A percentile compares a stretch with the other conserved stretches of the same genome.
Evolutionary conservation across 1,140 invertebrate species (phyloP).

Genomic region (Cecropterus lyciades): DNA sequence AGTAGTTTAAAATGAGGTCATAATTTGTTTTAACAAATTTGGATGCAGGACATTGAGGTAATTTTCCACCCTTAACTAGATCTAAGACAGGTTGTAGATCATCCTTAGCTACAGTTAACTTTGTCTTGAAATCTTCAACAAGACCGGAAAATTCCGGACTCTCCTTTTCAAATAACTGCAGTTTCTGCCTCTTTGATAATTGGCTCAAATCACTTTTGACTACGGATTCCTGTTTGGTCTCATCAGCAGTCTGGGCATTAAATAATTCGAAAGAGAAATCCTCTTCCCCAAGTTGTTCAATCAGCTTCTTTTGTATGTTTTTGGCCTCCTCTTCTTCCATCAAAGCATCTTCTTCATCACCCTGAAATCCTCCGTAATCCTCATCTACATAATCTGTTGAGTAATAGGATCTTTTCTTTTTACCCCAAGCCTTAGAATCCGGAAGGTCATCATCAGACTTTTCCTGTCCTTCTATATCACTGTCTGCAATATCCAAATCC

Average conservation of each 20-base stretch:
- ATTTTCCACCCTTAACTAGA: constrained; percentile 85
- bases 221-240: constrained; percentile 78
- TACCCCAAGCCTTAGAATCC: constrained; percentile 94
- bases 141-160: constrained; percentile 92
- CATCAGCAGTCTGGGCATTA: constrained; percentile 63
- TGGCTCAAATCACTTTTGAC: constrained; percentile 90
- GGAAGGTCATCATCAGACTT: constrained; percentile 89
- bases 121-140: constrained; percentile 91
- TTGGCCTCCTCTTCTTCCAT: constrained; percentile 94
- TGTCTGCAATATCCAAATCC: constrained; percentile 85
- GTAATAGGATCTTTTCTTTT: constrained; percentile 91
- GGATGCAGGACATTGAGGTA: constrained; percentile 84
- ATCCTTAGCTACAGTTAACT: constrained; percentile 87
- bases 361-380: constrained; percentile 91
- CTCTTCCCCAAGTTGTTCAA: constrained; percentile 91
- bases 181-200: constrained; percentile 90
- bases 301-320: constrained; percentile 91
- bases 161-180: constrained; percentile 91
- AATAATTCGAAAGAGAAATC: constrained; percentile 91
- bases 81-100: constrained; percentile 88
- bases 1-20: constrained; percentile 91
- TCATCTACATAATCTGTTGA: constrained; percentile 95
- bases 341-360: constrained; percentile 89
- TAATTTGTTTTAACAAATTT: constrained; percentile 90
- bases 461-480: constrained; percentile 89